Percentiles rank a stretch among this genome's conserved stretches.
Conservation (phyloP, 2,797 vertebrate genomes). For the Pseudopleuronectes americanus region DNA sequence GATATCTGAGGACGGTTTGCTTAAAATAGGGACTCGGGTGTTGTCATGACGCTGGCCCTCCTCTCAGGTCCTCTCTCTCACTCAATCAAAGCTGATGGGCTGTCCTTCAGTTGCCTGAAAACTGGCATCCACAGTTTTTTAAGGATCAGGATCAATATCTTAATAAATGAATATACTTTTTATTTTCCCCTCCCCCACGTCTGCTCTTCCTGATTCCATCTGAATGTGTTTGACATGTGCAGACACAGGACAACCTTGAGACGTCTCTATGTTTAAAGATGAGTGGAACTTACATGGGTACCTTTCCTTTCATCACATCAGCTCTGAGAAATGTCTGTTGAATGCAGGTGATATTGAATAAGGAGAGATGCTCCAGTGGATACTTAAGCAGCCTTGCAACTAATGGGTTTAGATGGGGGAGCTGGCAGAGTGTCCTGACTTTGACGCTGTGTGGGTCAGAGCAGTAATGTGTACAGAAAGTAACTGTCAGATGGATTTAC, state of each 20-base stretch:
- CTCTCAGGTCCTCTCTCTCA: conserved; percentile 41
- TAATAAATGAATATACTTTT: conserved; percentile 71
- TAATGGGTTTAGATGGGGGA: conserved; percentile 49
- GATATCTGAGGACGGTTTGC: background rate
- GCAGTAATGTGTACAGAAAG: conserved; percentile 12
- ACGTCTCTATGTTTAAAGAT: conserved; percentile 14
- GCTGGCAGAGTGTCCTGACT: conserved; percentile 33
- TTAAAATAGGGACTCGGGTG: conserved; percentile 50
- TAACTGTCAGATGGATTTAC: too few relatives aligned
- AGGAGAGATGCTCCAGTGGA: conserved; percentile 16
- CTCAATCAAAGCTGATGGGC: conserved; percentile 73
- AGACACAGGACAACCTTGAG: conserved; percentile 66
- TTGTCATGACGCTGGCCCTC: conserved; percentile 52
- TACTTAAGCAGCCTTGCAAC: conserved; percentile 37
- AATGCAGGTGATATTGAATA: conserved; percentile 47
- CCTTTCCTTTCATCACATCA: conserved; percentile 41
- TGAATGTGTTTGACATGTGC: conserved; percentile 39
- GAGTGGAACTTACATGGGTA: conserved; percentile 2
- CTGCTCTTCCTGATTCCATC: conserved; percentile 39
- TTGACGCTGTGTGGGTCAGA: conserved; percentile 33
- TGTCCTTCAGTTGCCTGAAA: conserved; percentile 68
- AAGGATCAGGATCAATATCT: conserved; percentile 74
- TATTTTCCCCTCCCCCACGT: background rate
- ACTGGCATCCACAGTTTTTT: conserved; percentile 65
- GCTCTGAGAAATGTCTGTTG: conserved; percentile 16